Conservation (phyloP, 1,140 invertebrate genomes). For the Parapsyche elsis region DNA sequence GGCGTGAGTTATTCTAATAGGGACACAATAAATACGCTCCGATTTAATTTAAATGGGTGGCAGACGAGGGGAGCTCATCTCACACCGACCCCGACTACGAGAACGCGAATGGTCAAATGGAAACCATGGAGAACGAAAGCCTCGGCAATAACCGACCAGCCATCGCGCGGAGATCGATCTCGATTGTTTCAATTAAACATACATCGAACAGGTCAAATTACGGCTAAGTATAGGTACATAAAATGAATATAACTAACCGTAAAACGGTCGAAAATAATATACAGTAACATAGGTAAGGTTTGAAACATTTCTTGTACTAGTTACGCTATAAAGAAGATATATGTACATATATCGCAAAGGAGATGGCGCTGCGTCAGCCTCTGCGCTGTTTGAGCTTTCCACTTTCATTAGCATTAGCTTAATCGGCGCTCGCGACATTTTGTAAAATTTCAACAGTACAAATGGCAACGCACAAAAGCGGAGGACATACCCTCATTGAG, state of each 20-base stretch:
- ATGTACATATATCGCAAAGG: no score
- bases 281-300: no score
- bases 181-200: no score
- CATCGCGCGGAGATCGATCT: background rate
- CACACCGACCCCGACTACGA: no score
- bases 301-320: no score
- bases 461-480: background rate
- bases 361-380: no score
- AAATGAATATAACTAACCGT: no score
- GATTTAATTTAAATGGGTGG: constrained; percentile 28
- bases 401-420: constrained; percentile 5
- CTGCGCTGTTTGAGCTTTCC: no score
- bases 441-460: constrained; percentile 20
- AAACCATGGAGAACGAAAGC: background rate
- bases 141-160: background rate
- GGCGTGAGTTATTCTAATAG: constrained; percentile 39
- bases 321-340: no score
- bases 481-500: background rate
- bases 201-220: no score
- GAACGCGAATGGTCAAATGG: background rate
- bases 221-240: no score
- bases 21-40: constrained; percentile 38
- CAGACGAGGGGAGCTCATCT: background rate
- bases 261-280: no score
- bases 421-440: background rate